phyloP scores from a whole-genome alignment of 2,797 vertebrate species.

The Mormyrops boulengeri region DNA sequence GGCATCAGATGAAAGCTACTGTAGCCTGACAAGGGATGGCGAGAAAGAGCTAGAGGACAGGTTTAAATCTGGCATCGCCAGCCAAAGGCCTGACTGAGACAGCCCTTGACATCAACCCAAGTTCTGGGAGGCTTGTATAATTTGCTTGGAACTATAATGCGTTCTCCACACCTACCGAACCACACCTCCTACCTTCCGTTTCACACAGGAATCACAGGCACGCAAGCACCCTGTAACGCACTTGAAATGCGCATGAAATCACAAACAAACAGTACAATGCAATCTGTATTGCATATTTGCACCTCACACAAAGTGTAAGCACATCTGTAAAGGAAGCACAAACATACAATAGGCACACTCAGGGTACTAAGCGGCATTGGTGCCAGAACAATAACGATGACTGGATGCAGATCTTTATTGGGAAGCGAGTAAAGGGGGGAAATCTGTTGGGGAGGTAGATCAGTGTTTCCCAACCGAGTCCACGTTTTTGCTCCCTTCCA shows the following conservation, averaged over 20 bases:
- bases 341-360: background rate
- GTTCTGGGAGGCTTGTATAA: background rate
- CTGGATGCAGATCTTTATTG: background rate
- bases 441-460: background rate
- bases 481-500: background rate
- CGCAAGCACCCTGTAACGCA: background rate
- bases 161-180: background rate
- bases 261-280: background rate
- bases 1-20: background rate
- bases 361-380: background rate
- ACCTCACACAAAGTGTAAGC: background rate
- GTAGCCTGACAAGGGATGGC: background rate
- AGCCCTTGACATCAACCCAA: background rate
- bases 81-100: background rate
- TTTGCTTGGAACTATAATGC: background rate
- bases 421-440: background rate
- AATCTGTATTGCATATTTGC: background rate
- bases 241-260: background rate
- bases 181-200: background rate
- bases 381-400: background rate
- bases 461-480: background rate
- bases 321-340: no score
- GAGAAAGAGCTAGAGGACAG: background rate
- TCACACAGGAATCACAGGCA: background rate
- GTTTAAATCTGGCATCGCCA: background rate